Evolutionary conservation across 64 coral and sea anemone genomes (phyloP), one percentile per base, ranked within the genome.

Genomic region (Hydrozoanthus tunicans): DNA sequence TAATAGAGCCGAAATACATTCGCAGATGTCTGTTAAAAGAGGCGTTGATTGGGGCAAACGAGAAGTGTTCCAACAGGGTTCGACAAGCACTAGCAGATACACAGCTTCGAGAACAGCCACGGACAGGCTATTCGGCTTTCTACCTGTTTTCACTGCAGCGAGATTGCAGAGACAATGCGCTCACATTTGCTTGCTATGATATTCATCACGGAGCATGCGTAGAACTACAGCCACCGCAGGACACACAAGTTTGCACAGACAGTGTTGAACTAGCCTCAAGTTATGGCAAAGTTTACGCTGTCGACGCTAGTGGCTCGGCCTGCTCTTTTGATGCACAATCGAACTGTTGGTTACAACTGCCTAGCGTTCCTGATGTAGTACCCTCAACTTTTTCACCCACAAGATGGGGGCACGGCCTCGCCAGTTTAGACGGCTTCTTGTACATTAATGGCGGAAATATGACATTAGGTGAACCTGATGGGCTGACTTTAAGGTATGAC

Each of bases 111-210:
- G 83, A 86, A 58, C 65, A 86, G n/a, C 83, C 65, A 0, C 68
- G 83, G 12, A 58, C 53, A 11, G 83, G 83, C 7, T 86, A 86
- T 71, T 86, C 83, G 0, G 64, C 83, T 10, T 86, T 86, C 20
- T 86, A 72, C 26, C 9, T 86, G 53, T 86, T 86, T 73, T 73
- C 67, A 1, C 54, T 86, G 52, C 83, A 86, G 51, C 83, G 83
- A 5, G 83, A 86, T 70, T 86, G 83, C 83, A 86, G 83, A 73
- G 20, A 86, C 65, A 73, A 86, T 23, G 83, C 64, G 3, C 54
- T 86, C 52, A 72, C 70, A 58, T 86, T 86, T 55, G 17, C 73
- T 73, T 86, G 83, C 67, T 86, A 86, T 70, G 83, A 86, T 54
- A 73, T 86, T 58, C 83, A 72, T 7, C 67, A 73, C 23, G 83